A percentile compares a stretch with the other conserved stretches of the same genome.
These are phyloP conservation scores for Aphaenogaster floridana DNA, from an alignment of 1,140 invertebrate species.

Conservation along the genomic window DNA sequence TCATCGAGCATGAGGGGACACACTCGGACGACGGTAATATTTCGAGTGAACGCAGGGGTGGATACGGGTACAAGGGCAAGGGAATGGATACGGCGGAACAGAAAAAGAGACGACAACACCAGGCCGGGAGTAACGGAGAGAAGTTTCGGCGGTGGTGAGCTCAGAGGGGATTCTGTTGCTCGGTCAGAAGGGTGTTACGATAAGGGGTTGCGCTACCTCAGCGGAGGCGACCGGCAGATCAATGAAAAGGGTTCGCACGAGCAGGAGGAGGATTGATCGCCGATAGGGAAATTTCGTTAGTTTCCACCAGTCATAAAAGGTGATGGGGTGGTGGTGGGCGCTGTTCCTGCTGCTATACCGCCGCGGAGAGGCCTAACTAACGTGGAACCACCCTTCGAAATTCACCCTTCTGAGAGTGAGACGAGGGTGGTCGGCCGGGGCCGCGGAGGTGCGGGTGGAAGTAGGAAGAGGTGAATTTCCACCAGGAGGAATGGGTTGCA, in stretches of 20 bases:
- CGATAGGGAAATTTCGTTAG: slow-evolving; percentile 86
- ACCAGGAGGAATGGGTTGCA: slow-evolving; percentile 64
- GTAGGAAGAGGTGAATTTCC: slow-evolving; percentile 71
- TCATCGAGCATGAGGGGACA: slow-evolving; percentile 62
- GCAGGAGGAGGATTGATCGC: slow-evolving; percentile 82
- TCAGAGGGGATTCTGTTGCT: slow-evolving; percentile 73
- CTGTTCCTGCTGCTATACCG: slow-evolving; percentile 68
- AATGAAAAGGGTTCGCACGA: slow-evolving; percentile 83
- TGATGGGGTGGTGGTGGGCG: slow-evolving; percentile 61
- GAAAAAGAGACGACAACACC: slow-evolving; percentile 61
- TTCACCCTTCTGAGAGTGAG: slow-evolving; percentile 83
- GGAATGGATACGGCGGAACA: slow-evolving; percentile 18
- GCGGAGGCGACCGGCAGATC: slow-evolving; percentile 81
- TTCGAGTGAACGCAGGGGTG: slow-evolving; percentile 71
- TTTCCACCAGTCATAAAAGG: slow-evolving; percentile 84
- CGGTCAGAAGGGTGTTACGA: slow-evolving; percentile 83
- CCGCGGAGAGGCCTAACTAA: slow-evolving; percentile 82
- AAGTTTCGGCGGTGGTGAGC: slow-evolving; percentile 56
- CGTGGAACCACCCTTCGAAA: slow-evolving; percentile 79
- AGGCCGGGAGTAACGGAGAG: slow-evolving; percentile 50
- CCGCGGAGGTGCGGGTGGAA: slow-evolving; percentile 56
- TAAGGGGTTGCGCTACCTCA: slow-evolving; percentile 81
- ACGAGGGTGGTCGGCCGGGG: slow-evolving; percentile 76
- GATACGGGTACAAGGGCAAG: slow-evolving; percentile 33
- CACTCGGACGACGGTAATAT: slow-evolving; percentile 77